A percentile compares a stretch with the other conserved stretches of the same genome.
These are phyloP conservation scores for Ophion ventricosus DNA, from an alignment of 2,888 invertebrate species.

Conservation along the genomic window DNA sequence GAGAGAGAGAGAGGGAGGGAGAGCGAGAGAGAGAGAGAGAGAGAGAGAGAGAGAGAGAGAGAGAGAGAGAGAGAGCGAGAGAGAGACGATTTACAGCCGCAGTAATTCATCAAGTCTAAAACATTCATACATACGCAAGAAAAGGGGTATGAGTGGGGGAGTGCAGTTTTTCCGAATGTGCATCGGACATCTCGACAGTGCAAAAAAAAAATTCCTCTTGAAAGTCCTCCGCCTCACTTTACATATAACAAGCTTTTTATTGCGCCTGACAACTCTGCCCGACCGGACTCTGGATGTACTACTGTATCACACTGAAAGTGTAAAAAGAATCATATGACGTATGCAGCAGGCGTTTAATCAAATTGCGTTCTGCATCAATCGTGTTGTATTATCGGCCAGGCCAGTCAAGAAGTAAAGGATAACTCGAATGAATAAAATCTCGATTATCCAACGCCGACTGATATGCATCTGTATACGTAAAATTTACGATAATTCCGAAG, in stretches of 20 bases:
- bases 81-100: neutral
- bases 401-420: neutral
- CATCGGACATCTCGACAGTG: constrained; percentile 1
- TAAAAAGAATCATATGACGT: neutral
- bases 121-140: neutral
- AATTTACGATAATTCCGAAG: too few species aligned
- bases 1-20: neutral
- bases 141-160: neutral
- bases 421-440: neutral
- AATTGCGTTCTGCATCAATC: neutral
- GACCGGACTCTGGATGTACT: constrained; percentile 18
- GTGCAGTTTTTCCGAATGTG: neutral
- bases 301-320: neutral
- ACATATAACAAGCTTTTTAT: neutral
- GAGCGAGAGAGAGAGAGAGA: neutral
- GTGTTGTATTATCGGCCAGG: neutral
- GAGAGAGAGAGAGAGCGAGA: neutral
- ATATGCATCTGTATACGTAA: neutral
- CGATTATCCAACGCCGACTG: neutral
- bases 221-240: constrained; percentile 12
- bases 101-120: neutral
- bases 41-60: neutral
- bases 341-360: neutral
- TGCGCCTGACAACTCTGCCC: neutral
- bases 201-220: neutral